A percentile compares a stretch with the other conserved stretches of the same genome.
These are phyloP conservation scores for Lepeophtheirus nordmannii DNA, from an alignment of 2,888 invertebrate species.

Conservation along the genomic window DNA sequence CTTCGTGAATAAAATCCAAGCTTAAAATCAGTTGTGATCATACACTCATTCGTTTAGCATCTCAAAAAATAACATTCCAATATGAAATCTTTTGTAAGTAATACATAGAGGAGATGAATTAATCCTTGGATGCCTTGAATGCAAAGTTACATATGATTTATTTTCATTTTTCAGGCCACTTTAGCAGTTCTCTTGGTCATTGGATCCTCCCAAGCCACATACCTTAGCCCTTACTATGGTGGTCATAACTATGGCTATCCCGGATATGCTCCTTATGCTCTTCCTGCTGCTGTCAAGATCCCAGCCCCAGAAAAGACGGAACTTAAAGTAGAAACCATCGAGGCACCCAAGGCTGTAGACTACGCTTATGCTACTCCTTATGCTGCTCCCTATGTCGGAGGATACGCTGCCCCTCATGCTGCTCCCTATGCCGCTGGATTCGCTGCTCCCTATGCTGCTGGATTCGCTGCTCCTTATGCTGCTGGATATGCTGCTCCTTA, in stretches of 20 bases:
- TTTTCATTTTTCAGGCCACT: too few species aligned
- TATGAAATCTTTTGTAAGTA: conserved; percentile 21
- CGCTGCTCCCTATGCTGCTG: background rate
- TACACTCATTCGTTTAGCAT: conserved; percentile 21
- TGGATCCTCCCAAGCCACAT: background rate
- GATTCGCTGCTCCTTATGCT: too few species aligned
- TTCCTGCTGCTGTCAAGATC: background rate
- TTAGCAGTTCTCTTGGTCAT: background rate
- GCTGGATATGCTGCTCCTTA: background rate
- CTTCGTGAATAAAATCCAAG: background rate
- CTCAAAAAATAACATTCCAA: conserved; percentile 9
- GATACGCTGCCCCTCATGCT: background rate
- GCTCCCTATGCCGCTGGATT: conserved; percentile 3
- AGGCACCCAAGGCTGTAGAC: background rate
- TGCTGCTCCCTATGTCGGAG: conserved; percentile 15
- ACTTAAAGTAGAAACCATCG: background rate
- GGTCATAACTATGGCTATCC: background rate
- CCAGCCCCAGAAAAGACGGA: background rate
- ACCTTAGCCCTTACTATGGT: background rate
- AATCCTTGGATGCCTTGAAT: background rate
- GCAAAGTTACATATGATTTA: background rate
- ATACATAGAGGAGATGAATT: background rate
- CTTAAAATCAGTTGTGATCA: conserved; percentile 12
- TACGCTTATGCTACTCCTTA: background rate
- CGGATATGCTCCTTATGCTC: conserved; percentile 11